Conservation (phyloP, 2,888 invertebrate species). For the Dynastes maya region DNA sequence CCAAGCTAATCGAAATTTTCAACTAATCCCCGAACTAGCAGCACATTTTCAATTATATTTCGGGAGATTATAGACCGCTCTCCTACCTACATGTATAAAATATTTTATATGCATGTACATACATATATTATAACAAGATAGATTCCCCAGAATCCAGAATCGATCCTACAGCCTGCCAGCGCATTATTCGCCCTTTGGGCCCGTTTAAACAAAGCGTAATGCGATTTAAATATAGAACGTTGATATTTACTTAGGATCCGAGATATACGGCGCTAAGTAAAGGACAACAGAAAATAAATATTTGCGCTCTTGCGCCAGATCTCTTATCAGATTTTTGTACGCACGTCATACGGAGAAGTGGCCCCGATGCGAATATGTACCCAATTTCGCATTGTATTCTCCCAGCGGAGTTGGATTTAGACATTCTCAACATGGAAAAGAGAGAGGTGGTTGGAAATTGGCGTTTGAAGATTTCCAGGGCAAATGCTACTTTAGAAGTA, state of each 20-base stretch:
- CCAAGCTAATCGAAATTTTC: too few relatives aligned
- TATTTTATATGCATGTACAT: neutral
- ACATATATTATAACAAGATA: neutral
- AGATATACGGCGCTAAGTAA: constrained; percentile 46
- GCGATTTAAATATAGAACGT: constrained; percentile 46
- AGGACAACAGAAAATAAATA: constrained; percentile 49
- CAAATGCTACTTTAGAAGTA: too few relatives aligned
- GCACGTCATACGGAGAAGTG: neutral
- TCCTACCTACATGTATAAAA: too few relatives aligned
- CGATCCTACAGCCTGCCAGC: too few relatives aligned
- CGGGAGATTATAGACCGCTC: too few relatives aligned
- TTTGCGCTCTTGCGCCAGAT: constrained; percentile 14
- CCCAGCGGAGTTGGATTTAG: neutral
- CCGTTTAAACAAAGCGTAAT: constrained; percentile 48
- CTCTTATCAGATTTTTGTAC: constrained; percentile 35
- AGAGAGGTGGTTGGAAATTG: too few relatives aligned
- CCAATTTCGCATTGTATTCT: constrained; percentile 7
- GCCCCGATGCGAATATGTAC: neutral
- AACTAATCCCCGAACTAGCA: too few relatives aligned
- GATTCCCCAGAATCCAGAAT: too few relatives aligned
- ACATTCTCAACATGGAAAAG: neutral
- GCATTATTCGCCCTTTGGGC: too few relatives aligned
- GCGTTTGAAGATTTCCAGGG: too few relatives aligned
- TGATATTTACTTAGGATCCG: constrained; percentile 48
- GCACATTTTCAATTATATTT: too few relatives aligned